Percentiles rank a stretch among this genome's conserved stretches.
phyloP scores from a whole-genome alignment of 2,797 vertebrate genomes.

The Sebastes flavidus region DNA sequence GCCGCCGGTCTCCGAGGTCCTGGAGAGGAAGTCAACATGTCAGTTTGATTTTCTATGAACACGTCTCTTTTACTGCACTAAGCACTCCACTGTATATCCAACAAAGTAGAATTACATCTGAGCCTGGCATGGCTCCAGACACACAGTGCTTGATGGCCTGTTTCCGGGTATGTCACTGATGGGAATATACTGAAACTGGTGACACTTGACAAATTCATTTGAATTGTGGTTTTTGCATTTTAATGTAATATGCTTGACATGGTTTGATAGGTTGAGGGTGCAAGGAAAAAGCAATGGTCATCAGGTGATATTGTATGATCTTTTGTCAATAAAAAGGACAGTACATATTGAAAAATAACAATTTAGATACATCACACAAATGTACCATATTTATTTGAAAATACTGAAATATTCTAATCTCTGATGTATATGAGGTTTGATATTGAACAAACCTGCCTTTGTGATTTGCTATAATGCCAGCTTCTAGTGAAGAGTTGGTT shows the following conservation, averaged over 20 bases:
- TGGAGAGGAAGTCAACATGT: slow-evolving; percentile 57
- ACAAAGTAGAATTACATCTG: slow-evolving; percentile 37
- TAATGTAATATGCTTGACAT: background rate
- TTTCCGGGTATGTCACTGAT: background rate
- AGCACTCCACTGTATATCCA: background rate
- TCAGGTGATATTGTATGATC: background rate
- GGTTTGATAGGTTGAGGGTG: background rate
- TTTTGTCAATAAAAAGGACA: background rate
- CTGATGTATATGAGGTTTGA: background rate
- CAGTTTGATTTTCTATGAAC: slow-evolving; percentile 57
- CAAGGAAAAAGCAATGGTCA: background rate
- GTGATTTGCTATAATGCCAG: background rate
- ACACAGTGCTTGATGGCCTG: background rate
- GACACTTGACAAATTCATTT: background rate
- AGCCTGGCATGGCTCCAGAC: background rate
- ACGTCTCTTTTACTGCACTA: slow-evolving; percentile 26
- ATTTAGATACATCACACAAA: background rate
- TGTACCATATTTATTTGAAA: background rate
- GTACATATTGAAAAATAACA: background rate
- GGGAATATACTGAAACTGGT: slow-evolving; percentile 8
- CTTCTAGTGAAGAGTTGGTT: background rate
- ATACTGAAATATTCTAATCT: background rate
- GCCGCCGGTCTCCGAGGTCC: slow-evolving; percentile 23
- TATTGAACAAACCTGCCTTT: background rate
- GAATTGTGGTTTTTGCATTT: background rate